Evolutionary conservation across 2,888 invertebrate genomes (phyloP).

Genomic region (Dasysyrphus albostriatus): DNA sequence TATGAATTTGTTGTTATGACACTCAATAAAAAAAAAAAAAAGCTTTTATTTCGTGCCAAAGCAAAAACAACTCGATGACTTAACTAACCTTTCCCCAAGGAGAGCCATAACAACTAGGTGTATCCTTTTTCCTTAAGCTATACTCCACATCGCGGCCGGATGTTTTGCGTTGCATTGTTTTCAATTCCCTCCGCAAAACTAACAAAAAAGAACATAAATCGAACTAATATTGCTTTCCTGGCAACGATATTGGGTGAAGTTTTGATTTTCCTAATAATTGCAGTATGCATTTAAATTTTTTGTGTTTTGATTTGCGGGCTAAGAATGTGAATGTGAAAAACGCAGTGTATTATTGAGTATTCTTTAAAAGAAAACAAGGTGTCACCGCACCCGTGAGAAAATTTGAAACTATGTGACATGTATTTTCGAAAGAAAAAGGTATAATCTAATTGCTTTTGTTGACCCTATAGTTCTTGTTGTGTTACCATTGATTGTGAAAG

Average conservation of each 20-base stretch:
- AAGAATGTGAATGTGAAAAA: slow-evolving; percentile 8
- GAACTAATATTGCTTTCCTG: slow-evolving; percentile 68
- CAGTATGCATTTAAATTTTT: slow-evolving; percentile 59
- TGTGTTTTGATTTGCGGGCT: background rate
- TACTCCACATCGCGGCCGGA: slow-evolving; percentile 62
- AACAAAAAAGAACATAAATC: slow-evolving; percentile 62
- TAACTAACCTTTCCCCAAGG: slow-evolving; percentile 71
- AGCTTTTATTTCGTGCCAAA: slow-evolving; percentile 29
- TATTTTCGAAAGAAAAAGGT: slow-evolving; percentile 75
- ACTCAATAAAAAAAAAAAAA: background rate
- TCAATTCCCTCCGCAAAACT: slow-evolving; percentile 69
- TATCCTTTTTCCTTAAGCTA: slow-evolving; percentile 49
- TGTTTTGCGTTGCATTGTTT: slow-evolving; percentile 72
- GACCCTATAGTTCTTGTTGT: background rate
- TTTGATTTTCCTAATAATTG: slow-evolving; percentile 61
- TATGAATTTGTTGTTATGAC: slow-evolving; percentile 11
- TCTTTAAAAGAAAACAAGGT: background rate
- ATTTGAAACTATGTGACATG: slow-evolving; percentile 56
- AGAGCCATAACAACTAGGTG: slow-evolving; percentile 66
- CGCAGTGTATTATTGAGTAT: slow-evolving; percentile 22
- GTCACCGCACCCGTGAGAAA: background rate
- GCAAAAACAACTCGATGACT: slow-evolving; percentile 43
- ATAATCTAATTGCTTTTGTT: background rate
- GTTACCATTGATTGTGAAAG: background rate
- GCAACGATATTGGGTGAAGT: slow-evolving; percentile 68